Evolutionary conservation across 37 sponge, comb jelly and placozoan species (phyloP), one percentile per base, ranked within the genome.

Genomic region (Chondrosia reniformis): DNA sequence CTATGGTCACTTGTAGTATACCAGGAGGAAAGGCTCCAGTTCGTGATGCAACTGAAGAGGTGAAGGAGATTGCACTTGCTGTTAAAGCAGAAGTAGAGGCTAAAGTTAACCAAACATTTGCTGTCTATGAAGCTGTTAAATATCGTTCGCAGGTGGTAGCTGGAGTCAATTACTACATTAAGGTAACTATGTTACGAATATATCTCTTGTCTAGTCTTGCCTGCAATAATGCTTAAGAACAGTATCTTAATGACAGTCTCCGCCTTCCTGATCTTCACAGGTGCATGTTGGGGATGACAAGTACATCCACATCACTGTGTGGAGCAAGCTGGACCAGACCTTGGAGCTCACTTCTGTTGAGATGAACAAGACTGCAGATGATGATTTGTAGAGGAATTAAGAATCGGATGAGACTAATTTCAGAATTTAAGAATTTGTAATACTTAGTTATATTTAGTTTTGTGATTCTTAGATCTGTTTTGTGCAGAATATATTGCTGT

Each of bases 121-220:
- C n/a, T n/a, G n/a, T n/a, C n/a, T n/a, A n/a, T n/a, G 32, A 75
- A 9, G 55, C 28, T 45, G 55, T 46, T 22, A 32, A 32, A 10
- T 61, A 61, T 28, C 41, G 76, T 33, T 63, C 82, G 5, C 89
- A 88, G 45, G 84, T 88, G 2, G 89, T 88, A 25, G 89, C 89
- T 34, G 89, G 89, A 19, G 74, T 63, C n/a, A 88, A 88, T 67
- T 88, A 80, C 77, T 88, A 84, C 76, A 88, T 88, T 39, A 88
- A 88, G 89, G 89, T 88, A 57, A 22, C 40, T 22, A 25, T 15
- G 52, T 49, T 19, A 15, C 52, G 52, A 49, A 49, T 19, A 10
- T 15, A 15, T 49, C 52, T 19, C 52, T 49, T 49, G 15, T 49
- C 15, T 10, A 19, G 52, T 19, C 52, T 49, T n/a, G n/a, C n/a